These are phyloP conservation scores for Papilio helenus DNA, from an alignment of 1,140 invertebrate species.

Conservation along the genomic window DNA sequence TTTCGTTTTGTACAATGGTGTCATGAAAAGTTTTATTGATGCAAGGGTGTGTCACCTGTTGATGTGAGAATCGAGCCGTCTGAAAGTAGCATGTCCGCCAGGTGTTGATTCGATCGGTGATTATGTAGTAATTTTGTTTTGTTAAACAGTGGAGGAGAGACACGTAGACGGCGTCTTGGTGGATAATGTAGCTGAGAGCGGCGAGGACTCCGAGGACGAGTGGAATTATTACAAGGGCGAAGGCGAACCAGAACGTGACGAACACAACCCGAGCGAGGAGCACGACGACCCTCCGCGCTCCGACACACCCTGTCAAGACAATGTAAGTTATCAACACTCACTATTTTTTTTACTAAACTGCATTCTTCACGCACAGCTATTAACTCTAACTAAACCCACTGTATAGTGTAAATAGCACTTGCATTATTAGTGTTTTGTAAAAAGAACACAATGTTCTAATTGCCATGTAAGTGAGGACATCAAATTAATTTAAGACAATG, in stretches of 20 bases:
- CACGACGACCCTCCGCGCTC: constrained; percentile 72
- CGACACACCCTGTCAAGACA: constrained; percentile 79
- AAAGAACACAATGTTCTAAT: background rate
- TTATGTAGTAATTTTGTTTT: constrained; percentile 55
- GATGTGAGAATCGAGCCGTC: constrained; percentile 55
- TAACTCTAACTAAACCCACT: too few relatives aligned
- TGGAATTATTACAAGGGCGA: constrained; percentile 89
- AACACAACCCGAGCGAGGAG: constrained; percentile 68
- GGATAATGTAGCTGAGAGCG: constrained; percentile 89
- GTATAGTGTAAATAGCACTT: too few relatives aligned
- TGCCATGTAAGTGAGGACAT: background rate
- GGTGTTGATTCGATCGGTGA: constrained; percentile 45
- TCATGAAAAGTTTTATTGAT: constrained; percentile 34
- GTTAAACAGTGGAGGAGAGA: constrained; percentile 71
- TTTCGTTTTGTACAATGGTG: constrained; percentile 36
- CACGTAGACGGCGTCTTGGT: constrained; percentile 80
- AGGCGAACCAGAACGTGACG: constrained; percentile 69
- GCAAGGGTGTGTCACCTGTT: constrained; percentile 80
- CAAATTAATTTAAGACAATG: background rate
- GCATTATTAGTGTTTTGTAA: background rate
- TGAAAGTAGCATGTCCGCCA: constrained; percentile 51
- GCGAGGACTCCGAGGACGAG: constrained; percentile 90
- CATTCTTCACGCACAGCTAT: background rate
- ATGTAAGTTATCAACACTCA: constrained; percentile 61
- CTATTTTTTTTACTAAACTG: background rate